Evolutionary conservation across 2,797 vertebrate species (phyloP), one percentile per base, ranked within the genome.

Genomic region (Triplophysa bombifrons): DNA sequence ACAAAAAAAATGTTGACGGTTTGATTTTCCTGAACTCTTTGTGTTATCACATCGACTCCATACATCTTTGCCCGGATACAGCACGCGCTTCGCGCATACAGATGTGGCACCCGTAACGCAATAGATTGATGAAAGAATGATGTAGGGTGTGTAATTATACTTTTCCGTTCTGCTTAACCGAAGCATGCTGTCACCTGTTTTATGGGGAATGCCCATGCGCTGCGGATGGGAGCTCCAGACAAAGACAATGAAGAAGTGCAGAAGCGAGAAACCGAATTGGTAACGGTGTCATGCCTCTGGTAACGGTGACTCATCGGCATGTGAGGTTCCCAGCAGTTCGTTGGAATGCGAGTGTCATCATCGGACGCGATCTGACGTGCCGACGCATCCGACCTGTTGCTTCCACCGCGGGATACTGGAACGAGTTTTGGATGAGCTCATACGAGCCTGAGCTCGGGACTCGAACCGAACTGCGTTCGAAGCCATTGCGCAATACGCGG

Each of bases 231-330:
- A 27, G 66, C 63, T 63, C 22, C 75, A 75, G 78, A 72, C 74
- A 68, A 56, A 46, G 61, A 72, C 38, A 76, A 60, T 77, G 13
- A 73, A 38, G 10, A 17, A 16, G 70, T 72, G 77, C 72, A 34
- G 68, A 20, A 38, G 65, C 60, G 73, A 72, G 68, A 19, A 46
- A 53, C 38, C 11, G 25, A 51, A 50, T 69, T 55, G 70, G 69
- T 74, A 44, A 44, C 55, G 50, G 66, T 53, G 27, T 56, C 72
- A 63, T 75, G 82, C 72, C 25, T 78, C 60, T 20, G 14, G 78
- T 78, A 81, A 51, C 60, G 67, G 84, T 85, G 86, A 88, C 80
- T 89, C 88, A 88, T 80, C 83, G 1, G 67, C 76, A 72, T 79
- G 61, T 63, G 80, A 79, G 61, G 50, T 72, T 76, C 73, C 80